A percentile compares a stretch with the other conserved stretches of the same genome.
These are phyloP conservation scores for Lamprotornis superbus DNA, from an alignment of 2,113 vertebrate genomes.

Conservation along the genomic window DNA sequence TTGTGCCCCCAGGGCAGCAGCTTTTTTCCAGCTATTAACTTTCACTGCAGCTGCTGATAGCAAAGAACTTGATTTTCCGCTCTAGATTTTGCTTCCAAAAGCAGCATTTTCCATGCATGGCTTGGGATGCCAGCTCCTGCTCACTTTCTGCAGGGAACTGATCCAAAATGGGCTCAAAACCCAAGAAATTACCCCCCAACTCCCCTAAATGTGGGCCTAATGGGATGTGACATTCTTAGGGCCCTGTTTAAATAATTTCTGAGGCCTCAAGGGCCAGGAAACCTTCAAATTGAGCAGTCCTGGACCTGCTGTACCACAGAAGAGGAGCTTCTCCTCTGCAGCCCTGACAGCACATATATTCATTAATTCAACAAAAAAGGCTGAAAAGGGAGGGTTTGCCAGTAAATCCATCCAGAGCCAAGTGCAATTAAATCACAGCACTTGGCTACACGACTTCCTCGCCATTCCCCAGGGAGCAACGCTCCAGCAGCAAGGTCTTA, in stretches of 20 bases:
- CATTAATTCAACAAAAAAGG: neutral
- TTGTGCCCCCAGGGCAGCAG: neutral
- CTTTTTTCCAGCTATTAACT: neutral
- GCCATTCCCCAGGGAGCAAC: fast-evolving
- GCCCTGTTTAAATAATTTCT: neutral
- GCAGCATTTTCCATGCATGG: neutral
- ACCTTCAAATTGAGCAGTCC: neutral
- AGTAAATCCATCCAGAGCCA: neutral
- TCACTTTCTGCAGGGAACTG: neutral
- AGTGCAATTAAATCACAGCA: neutral
- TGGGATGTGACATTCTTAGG: neutral
- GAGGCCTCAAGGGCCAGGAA: neutral
- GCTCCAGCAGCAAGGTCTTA: neutral
- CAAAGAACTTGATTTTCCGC: conserved; percentile 9
- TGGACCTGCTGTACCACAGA: neutral
- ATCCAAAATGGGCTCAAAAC: neutral
- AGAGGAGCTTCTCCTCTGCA: neutral
- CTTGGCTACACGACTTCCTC: fast-evolving
- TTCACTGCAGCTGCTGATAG: neutral
- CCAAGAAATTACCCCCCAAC: neutral
- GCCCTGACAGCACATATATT: neutral
- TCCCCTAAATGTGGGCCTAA: neutral
- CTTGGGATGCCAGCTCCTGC: neutral
- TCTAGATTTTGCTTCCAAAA: conserved; percentile 2
- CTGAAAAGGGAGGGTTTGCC: neutral